A percentile compares a stretch with the other conserved stretches of the same genome.
Evolutionary conservation across 2,797 vertebrate species (phyloP).

Genomic region (Melanotaenia boesemani): DNA sequence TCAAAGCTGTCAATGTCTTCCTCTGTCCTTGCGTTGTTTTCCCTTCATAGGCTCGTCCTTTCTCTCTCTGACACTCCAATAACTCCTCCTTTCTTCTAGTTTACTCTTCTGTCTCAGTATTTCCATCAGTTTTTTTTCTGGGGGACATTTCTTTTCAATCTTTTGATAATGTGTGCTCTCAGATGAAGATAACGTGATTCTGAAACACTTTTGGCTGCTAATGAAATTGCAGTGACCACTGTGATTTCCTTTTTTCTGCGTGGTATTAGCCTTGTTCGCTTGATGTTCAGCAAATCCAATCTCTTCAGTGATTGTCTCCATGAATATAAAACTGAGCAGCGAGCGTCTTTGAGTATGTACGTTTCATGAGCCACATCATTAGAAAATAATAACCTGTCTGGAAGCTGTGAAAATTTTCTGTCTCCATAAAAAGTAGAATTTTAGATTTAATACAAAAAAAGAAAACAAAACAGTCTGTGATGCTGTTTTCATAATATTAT

Average conservation of each 20-base stretch:
- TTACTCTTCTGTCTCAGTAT: not conserved
- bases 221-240: constrained; percentile 10
- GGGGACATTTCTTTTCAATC: not conserved
- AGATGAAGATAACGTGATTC: constrained; percentile 33
- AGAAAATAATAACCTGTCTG: constrained; percentile 1
- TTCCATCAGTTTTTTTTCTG: constrained; percentile 12
- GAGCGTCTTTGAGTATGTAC: constrained; percentile 3
- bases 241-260: constrained; percentile 16
- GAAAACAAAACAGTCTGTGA: not conserved
- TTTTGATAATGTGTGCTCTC: constrained; percentile 29
- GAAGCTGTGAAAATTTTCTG: not conserved
- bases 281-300: not conserved
- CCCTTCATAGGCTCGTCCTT: constrained; percentile 22
- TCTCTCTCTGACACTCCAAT: constrained; percentile 18
- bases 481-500: not conserved
- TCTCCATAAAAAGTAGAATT: not conserved
- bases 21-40: not conserved
- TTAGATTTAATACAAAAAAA: not conserved
- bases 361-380: constrained; percentile 14
- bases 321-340: constrained; percentile 9
- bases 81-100: not conserved
- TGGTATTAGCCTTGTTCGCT: not conserved
- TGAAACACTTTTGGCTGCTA: constrained; percentile 18
- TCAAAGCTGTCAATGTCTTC: constrained; percentile 30
- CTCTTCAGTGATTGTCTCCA: constrained; percentile 14